Base-by-base conservation (phyloP, 1,140 invertebrate genomes). In the Anastrepha obliqua region DNA sequence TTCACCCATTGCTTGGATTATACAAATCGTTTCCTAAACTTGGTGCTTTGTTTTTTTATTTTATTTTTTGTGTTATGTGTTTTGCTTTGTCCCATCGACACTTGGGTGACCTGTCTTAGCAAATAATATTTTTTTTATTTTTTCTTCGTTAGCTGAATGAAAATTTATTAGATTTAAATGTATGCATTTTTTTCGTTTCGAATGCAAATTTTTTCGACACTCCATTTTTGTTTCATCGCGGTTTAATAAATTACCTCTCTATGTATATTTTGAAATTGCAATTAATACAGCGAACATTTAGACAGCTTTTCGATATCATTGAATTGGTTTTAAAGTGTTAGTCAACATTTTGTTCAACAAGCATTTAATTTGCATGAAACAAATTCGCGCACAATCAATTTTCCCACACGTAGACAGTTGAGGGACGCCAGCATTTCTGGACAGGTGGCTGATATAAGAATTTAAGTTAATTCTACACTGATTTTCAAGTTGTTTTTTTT, bases 321-420 rank as follows among this genome's bases (percentile, higher is more conserved):
- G 42, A 74, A 15, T 74, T 74, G 15, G 15, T n/a, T 47, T 17
- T n/a, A n/a, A 74, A 74, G 67, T 74, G 67, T 74, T 81, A 42
- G 7, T 81, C 15, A 55, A 81, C 74, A 81, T 81, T 81, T 81
- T 81, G 74, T 81, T 20, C 17, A 81, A 81, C 47, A 81, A 81
- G 47, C 44, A 81, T 81, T 81, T 81, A 81, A 81, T 55, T 81
- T 81, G 74, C 44, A 51, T 81, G 44, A 81, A 81, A 81, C 47
- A 81, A 55, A 81, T 55, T 81, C 47, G 42, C 67, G 67, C 42
- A 9, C 74, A 81, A 81, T 81, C 15, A 81, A 55, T 81, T 47
- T 81, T 81, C 74, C 44, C 74, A 81, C 74, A 81, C 74, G 20
- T n/a, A 7, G 2, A 58, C 47, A 55, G 7, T 8, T 29, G 74